Percentiles rank a stretch among this genome's conserved stretches.
phyloP scores from a whole-genome alignment of 2,797 vertebrate species.

The Garrulus glandarius region DNA sequence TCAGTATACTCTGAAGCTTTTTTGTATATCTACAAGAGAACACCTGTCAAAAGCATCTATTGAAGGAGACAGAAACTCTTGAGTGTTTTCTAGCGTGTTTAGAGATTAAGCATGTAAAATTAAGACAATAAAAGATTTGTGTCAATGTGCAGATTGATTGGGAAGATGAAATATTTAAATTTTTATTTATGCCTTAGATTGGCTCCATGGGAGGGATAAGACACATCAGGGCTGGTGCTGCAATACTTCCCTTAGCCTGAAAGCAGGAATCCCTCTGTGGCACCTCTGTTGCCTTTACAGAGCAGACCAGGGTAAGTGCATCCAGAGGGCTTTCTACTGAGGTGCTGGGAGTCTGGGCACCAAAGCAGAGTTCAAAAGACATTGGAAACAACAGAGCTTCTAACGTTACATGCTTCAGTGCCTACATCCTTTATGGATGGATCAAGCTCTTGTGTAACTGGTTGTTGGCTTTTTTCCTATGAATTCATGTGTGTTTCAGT shows the following conservation, averaged over 20 bases:
- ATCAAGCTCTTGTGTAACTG: neutral
- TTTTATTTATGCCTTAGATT: neutral
- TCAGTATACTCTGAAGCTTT: neutral
- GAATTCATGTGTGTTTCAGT: neutral
- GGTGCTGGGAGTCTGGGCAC: neutral
- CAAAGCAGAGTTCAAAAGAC: neutral
- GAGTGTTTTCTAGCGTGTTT: neutral
- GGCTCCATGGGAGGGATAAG: neutral
- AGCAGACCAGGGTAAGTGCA: neutral
- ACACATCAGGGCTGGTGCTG: neutral
- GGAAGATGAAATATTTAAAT: neutral
- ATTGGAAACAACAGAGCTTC: neutral
- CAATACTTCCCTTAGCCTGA: neutral
- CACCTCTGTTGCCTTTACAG: accelerated
- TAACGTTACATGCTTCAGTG: neutral
- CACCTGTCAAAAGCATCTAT: neutral
- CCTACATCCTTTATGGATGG: neutral
- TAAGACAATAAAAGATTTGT: neutral
- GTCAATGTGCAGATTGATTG: neutral
- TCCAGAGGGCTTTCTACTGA: neutral
- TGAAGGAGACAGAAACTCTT: neutral
- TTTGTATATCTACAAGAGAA: neutral
- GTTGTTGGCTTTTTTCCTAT: neutral
- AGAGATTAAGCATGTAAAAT: neutral
- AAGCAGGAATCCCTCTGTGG: neutral